phyloP scores from a whole-genome alignment of 2,888 invertebrate species.

The Parthenolecanium corni region DNA sequence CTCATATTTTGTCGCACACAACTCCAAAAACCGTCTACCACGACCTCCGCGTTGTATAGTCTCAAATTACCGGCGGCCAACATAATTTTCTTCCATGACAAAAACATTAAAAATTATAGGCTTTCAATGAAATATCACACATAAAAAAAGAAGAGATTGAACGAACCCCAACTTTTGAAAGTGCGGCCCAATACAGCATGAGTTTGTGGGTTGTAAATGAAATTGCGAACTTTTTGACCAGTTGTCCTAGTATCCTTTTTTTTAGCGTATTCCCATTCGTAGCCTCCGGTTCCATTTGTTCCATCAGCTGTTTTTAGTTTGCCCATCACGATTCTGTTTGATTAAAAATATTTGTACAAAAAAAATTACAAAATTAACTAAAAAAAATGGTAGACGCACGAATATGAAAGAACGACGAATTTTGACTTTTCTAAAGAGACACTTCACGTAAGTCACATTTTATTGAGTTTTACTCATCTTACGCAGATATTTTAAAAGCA shows the following conservation, averaged over 20 bases:
- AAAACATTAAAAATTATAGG: too few relatives aligned
- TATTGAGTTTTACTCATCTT: too few relatives aligned
- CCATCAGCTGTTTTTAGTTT: slow-evolving; percentile 26
- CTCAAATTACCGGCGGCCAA: too few relatives aligned
- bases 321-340: background rate
- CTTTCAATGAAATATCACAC: too few relatives aligned
- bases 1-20: too few relatives aligned
- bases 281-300: slow-evolving; percentile 33
- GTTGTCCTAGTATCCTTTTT: slow-evolving; percentile 32
- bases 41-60: too few relatives aligned
- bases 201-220: slow-evolving; percentile 42
- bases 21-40: too few relatives aligned
- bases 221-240: slow-evolving; percentile 37
- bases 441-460: too few relatives aligned
- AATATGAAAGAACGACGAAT: background rate
- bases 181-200: slow-evolving; percentile 44
- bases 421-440: too few relatives aligned
- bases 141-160: background rate
- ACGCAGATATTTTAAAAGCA: too few relatives aligned
- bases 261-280: slow-evolving; percentile 34
- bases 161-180: slow-evolving; percentile 46
- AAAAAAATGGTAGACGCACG: background rate
- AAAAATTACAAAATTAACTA: background rate
- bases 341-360: background rate
- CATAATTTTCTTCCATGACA: too few relatives aligned